Evolutionary conservation across 2,888 invertebrate genomes (phyloP).

Genomic region (Drosophila hamatofila): DNA sequence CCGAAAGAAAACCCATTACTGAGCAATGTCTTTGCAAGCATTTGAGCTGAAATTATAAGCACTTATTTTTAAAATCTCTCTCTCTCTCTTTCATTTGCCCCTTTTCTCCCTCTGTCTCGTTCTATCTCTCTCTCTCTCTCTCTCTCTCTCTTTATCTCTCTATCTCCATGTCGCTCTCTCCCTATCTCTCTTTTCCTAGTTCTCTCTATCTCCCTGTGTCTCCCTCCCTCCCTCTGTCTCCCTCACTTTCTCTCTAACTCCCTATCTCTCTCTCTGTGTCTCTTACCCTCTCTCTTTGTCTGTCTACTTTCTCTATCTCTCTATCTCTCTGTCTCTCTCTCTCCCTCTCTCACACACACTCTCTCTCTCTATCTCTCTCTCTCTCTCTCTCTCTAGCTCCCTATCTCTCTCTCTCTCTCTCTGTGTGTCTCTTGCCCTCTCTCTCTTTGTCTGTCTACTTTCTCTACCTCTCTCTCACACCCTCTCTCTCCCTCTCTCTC

Average conservation of each 20-base stretch:
- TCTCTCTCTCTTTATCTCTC: not conserved
- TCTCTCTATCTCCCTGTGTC: not conserved
- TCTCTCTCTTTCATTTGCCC: too few species aligned
- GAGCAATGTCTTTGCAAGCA: too few species aligned
- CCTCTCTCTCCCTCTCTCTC: not conserved
- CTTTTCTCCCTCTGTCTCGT: too few species aligned
- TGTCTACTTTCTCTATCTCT: too few species aligned
- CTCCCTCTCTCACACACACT: not conserved
- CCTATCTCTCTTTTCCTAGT: fast-evolving
- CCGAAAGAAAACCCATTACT: not conserved
- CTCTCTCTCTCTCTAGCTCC: too few species aligned
- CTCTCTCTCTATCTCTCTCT: not conserved
- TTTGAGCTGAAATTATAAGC: too few species aligned
- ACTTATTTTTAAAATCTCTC: too few species aligned
- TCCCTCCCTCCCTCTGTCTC: not conserved
- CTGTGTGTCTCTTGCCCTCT: not conserved
- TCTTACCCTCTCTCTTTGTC: not conserved
- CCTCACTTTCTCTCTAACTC: not conserved
- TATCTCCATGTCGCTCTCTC: not conserved
- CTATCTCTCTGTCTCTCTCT: not conserved
- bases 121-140: not conserved
- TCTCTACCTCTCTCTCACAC: too few species aligned
- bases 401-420: not conserved
- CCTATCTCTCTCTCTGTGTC: not conserved
- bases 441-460: not conserved